phyloP scores from a whole-genome alignment of 2,888 invertebrate species.

The Acanthosepion esculentum region DNA sequence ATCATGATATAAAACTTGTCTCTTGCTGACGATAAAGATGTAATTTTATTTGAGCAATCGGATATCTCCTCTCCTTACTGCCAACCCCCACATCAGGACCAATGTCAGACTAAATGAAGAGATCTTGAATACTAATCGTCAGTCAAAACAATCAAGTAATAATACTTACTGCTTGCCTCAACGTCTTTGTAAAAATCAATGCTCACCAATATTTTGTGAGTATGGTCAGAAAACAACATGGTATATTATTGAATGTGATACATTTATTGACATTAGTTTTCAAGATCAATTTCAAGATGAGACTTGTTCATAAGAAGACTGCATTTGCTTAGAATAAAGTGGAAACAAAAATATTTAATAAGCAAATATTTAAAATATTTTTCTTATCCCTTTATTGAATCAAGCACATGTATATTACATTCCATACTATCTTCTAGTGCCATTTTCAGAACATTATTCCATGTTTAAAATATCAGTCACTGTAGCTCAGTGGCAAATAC shows the following conservation, averaged over 20 bases:
- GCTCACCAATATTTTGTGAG: background rate
- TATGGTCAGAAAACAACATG: background rate
- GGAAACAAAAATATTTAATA: background rate
- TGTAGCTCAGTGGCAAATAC: too few relatives aligned
- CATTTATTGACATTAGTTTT: background rate
- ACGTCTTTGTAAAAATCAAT: background rate
- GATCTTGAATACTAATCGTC: background rate
- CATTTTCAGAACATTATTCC: too few relatives aligned
- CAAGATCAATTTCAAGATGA: background rate
- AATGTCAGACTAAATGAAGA: too few relatives aligned
- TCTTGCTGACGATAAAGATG: background rate
- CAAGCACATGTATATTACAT: too few relatives aligned
- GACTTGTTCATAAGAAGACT: background rate
- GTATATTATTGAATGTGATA: background rate
- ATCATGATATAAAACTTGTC: background rate
- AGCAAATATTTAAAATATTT: too few relatives aligned
- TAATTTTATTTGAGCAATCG: background rate
- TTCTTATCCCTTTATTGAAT: too few relatives aligned
- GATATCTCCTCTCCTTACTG: background rate
- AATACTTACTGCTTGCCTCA: background rate
- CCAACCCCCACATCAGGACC: background rate
- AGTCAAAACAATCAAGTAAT: slow-evolving; percentile 23
- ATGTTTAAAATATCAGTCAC: too few relatives aligned
- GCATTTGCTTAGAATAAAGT: background rate
- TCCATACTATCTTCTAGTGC: too few relatives aligned